Evolutionary conservation across 2,888 invertebrate species (phyloP), one percentile per base, ranked within the genome.

Genomic region (Keiferia lycopersicella): DNA sequence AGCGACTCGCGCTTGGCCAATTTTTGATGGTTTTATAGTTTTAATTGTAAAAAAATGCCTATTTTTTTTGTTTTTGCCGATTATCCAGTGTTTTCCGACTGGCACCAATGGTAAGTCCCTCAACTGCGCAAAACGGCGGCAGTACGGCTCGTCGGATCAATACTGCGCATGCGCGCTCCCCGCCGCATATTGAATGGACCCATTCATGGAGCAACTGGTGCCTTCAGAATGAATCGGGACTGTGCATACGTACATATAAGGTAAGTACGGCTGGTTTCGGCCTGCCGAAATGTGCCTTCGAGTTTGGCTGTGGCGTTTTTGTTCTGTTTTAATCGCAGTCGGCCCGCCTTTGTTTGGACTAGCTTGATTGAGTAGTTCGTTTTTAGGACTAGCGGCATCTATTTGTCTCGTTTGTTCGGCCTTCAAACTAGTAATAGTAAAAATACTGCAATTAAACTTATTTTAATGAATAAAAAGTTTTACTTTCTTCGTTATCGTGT

Each of bases 141-240:
- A 8, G 34, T 34, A 8, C 34, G 34, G 66, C 67, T 61, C 67
- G 68, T 39, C 74, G 69, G 84, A 85, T 87, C 87, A 86, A 87
- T 87, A 30, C 48, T 71, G 69, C 86, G 86, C 85, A 65, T 72
- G 87, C 87, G 87, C 78, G 18, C 59, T 66, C 39, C 68, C 14
- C 53, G 45, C 77, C 69, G 66, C 76, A 83, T 86, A 87, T 87
- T 87, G 86, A 87, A 87, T 87, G 87, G 74, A 72, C 76, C 78
- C 87, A 87, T 87, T 87, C 86, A 87, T 86, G 69, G 82, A 75
- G 86, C 85, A 86, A 86, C 86, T 85, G 79, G 86, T 86, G 82
- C 78, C 76, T 81, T 77, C 68, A 87, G 83, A 86, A 87, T 87
- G 86, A 80, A 82, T 65, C 67, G 34, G 60, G 22, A 4, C 18